Evolutionary conservation across 2,888 invertebrate genomes (phyloP).

Genomic region (Venusia cambrica): DNA sequence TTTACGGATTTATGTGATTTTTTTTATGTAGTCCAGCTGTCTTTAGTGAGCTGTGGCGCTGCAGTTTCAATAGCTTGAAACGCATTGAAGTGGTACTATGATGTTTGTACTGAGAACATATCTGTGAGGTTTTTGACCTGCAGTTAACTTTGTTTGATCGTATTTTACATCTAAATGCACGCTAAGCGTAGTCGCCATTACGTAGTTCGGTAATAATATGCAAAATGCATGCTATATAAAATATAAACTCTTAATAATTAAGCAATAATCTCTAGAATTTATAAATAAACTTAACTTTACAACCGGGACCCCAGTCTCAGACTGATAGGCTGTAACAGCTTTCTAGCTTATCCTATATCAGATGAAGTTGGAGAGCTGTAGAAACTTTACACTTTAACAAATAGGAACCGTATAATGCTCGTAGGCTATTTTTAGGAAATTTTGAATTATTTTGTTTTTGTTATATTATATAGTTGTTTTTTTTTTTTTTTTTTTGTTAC

Average conservation of each 20-base stretch:
- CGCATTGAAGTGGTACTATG: slow-evolving; percentile 9
- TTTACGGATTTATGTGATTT: too few relatives aligned
- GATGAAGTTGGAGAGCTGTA: too few relatives aligned
- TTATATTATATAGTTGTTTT: too few relatives aligned
- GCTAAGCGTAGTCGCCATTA: slow-evolving; percentile 7
- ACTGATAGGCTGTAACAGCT: too few relatives aligned
- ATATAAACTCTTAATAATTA: slow-evolving; percentile 14
- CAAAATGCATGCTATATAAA: slow-evolving; percentile 7
- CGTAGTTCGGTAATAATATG: slow-evolving; percentile 9
- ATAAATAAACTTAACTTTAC: slow-evolving; percentile 16
- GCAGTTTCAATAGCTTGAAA: slow-evolving; percentile 2
- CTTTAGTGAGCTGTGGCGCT: neutral
- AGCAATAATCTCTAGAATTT: slow-evolving; percentile 15
- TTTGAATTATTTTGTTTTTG: too few relatives aligned
- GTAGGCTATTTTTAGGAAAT: too few relatives aligned
- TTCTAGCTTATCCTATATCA: too few relatives aligned
- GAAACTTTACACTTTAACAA: too few relatives aligned
- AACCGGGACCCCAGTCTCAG: too few relatives aligned
- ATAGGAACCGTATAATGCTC: too few relatives aligned
- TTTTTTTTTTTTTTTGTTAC: too few relatives aligned
- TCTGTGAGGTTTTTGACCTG: slow-evolving; percentile 27
- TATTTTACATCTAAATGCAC: slow-evolving; percentile 13
- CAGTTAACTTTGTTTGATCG: slow-evolving; percentile 19
- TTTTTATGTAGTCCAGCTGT: slow-evolving; percentile 1
- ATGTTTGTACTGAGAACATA: slow-evolving; percentile 26